A percentile compares a stretch with the other conserved stretches of the same genome.
Conservation (phyloP, 2,888 invertebrate genomes). For the Rhingia rostrata region DNA sequence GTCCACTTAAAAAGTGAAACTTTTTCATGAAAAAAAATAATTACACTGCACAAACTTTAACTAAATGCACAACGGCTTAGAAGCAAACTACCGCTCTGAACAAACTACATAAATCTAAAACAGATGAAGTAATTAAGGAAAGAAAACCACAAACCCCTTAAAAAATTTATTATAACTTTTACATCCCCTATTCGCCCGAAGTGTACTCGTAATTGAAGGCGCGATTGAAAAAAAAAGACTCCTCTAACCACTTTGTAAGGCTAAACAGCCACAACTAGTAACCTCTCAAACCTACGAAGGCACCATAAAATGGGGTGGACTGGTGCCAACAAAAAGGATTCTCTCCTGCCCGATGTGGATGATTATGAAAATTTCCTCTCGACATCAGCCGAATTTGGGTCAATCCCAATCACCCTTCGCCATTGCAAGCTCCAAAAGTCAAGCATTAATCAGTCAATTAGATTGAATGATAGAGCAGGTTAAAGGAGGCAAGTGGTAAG, state of each 20-base stretch:
- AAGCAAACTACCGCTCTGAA: not conserved
- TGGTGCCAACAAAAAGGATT: not conserved
- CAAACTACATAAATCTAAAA: constrained; percentile 26
- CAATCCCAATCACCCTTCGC: constrained; percentile 45
- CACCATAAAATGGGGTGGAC: not conserved
- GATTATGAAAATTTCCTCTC: constrained; percentile 22
- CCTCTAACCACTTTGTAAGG: constrained; percentile 3
- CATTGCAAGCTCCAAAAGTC: constrained; percentile 44
- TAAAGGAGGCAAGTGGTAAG: not conserved
- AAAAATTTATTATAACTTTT: constrained; percentile 1
- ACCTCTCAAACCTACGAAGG: not conserved
- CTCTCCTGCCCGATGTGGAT: not conserved
- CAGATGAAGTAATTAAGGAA: constrained; percentile 35
- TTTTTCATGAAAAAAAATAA: constrained; percentile 1
- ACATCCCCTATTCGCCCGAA: not conserved
- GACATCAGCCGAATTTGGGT: constrained; percentile 53
- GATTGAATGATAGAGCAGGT: constrained; percentile 35
- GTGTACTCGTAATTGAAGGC: constrained; percentile 9
- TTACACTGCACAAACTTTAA: not conserved
- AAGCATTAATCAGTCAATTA: constrained; percentile 71
- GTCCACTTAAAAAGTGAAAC: constrained; percentile 7
- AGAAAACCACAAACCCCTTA: constrained; percentile 2
- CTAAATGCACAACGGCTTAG: constrained; percentile 5
- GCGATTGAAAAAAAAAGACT: constrained; percentile 10
- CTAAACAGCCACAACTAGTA: not conserved